A percentile compares a stretch with the other conserved stretches of the same genome.
phyloP scores from a whole-genome alignment of 1,140 invertebrate species.

The Trichonephila inaurata region DNA sequence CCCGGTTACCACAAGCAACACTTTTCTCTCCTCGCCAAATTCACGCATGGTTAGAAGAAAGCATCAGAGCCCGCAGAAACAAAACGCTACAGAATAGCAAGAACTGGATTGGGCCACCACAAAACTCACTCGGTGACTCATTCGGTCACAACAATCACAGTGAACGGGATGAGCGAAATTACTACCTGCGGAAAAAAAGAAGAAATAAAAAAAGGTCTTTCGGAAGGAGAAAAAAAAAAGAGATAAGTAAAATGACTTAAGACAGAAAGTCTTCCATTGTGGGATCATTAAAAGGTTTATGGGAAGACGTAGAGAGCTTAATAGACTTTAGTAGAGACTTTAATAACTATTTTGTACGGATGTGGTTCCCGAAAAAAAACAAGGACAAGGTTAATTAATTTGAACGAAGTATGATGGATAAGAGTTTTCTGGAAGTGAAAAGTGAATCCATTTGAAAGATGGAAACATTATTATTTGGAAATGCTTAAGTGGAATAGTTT shows the following conservation, averaged over 20 bases:
- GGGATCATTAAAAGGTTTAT: conserved; percentile 25
- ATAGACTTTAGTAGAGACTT: no score
- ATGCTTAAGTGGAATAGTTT: no score
- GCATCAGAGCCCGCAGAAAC: conserved; percentile 20
- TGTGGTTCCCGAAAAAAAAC: neutral
- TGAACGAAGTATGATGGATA: neutral
- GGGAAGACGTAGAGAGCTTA: neutral
- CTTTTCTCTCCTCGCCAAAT: neutral
- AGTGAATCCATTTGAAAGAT: neutral
- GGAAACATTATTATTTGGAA: neutral
- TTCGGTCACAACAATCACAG: conserved; percentile 34
- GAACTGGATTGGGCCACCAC: conserved; percentile 15
- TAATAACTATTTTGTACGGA: neutral
- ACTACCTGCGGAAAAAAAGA: conserved; percentile 33
- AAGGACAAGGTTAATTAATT: conserved; percentile 1
- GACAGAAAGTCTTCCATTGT: conserved; percentile 30
- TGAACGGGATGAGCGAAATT: conserved; percentile 55
- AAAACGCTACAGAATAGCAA: conserved; percentile 58
- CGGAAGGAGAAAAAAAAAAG: neutral
- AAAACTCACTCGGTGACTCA: conserved; percentile 8
- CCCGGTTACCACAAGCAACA: neutral
- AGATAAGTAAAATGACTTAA: neutral
- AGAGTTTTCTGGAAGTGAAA: neutral
- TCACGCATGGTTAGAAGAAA: conserved; percentile 37
- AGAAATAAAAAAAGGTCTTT: neutral